Percentiles rank a stretch among this genome's conserved stretches.
phyloP scores from a whole-genome alignment of 2,113 vertebrate species.

The Thinocorus orbignyianus region DNA sequence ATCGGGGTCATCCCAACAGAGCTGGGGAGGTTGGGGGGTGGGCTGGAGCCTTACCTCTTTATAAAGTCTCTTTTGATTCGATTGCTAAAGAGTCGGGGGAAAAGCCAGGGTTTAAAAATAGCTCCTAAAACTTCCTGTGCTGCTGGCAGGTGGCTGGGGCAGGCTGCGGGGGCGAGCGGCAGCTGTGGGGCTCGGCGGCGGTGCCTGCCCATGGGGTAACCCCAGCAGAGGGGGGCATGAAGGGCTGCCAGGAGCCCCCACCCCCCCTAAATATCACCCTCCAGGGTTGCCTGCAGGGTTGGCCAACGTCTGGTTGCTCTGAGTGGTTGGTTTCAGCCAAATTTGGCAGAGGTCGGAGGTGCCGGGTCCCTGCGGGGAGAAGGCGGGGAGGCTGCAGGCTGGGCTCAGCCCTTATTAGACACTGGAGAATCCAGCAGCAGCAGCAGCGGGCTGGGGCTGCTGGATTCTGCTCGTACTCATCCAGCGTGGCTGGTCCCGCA shows the following conservation, averaged over 20 bases:
- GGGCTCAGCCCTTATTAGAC: neutral
- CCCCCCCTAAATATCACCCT: neutral
- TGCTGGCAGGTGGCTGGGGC: slow-evolving; percentile 51
- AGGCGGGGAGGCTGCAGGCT: neutral
- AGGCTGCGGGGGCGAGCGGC: neutral
- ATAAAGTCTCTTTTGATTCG: neutral
- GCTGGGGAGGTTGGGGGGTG: rapidly evolving
- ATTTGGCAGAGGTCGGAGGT: slow-evolving; percentile 15
- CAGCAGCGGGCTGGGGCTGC: neutral
- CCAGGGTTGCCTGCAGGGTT: neutral
- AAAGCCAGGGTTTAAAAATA: slow-evolving; percentile 20
- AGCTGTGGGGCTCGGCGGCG: neutral
- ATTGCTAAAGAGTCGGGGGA: neutral
- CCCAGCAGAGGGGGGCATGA: neutral
- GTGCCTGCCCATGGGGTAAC: neutral
- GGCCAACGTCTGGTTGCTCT: neutral
- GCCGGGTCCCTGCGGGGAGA: neutral
- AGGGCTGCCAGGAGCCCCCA: neutral
- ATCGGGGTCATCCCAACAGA: rapidly evolving
- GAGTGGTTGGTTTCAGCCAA: neutral
- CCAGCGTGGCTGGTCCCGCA: neutral
- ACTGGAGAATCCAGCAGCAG: neutral
- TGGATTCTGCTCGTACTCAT: neutral
- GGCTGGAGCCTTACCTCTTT: neutral
- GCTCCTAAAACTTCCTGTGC: slow-evolving; percentile 54